Conservation (phyloP, 2,113 vertebrate species). For the Geococcyx californianus region DNA sequence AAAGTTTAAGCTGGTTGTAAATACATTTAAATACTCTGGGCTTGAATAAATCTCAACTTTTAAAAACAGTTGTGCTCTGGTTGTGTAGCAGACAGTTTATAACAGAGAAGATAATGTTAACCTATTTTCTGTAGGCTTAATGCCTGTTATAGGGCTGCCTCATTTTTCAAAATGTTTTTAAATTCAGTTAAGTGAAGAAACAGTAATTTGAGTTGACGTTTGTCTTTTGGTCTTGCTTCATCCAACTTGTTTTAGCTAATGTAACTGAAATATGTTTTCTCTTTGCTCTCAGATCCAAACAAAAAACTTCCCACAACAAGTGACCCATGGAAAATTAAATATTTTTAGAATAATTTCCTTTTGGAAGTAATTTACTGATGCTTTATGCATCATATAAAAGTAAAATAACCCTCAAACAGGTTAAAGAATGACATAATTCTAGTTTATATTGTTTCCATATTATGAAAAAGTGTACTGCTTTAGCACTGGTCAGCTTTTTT, state of each 20-base stretch:
- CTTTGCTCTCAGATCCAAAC: neutral
- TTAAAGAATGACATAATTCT: neutral
- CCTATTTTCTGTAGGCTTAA: neutral
- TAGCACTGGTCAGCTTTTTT: neutral
- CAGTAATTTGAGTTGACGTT: neutral
- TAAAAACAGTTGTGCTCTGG: neutral
- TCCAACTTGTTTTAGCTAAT: neutral
- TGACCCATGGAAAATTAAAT: neutral
- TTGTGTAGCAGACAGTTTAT: neutral
- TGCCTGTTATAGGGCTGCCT: neutral
- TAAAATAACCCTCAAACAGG: neutral
- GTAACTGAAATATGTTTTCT: neutral
- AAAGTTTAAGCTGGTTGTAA: constrained; percentile 55
- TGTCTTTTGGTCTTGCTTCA: neutral
- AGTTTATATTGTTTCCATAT: neutral
- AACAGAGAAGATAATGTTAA: neutral
- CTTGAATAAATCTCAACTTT: constrained; percentile 18
- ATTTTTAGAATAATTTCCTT: neutral
- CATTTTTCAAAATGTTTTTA: neutral
- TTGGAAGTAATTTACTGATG: neutral
- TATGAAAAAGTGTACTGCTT: neutral
- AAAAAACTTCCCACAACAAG: too few species aligned
- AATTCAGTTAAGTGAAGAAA: neutral
- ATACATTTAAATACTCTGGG: constrained; percentile 10
- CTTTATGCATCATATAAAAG: too few species aligned